Base-by-base conservation (phyloP, 2,113 vertebrate species). In the Pseudorectes ferrugineus region DNA sequence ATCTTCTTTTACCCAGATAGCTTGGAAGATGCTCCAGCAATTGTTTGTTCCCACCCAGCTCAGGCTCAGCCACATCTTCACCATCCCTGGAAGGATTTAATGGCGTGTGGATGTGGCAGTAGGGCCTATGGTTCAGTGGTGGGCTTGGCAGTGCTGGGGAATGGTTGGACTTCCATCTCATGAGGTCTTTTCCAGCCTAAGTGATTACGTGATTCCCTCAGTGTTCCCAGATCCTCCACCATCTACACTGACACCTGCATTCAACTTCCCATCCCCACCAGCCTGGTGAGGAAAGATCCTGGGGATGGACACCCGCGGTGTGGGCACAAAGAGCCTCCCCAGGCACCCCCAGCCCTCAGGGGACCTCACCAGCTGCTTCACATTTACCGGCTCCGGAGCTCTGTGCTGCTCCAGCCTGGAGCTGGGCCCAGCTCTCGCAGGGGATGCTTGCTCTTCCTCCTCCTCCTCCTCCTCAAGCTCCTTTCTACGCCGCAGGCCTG, bases 401-500 rank as follows among this genome's bases (percentile, higher is more conserved):
- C 35, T 72, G 66, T 0, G 7, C 63, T 58, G 88, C 74, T 92
- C 51, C 0, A 0, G 43, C 17, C 19, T 35, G 35, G 75, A 89
- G 66, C 62, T 87, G 70, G 84, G 54, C 20, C 51, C 52, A 1
- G 84, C 26, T 38, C 84, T 83, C 0, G 0, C 12, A 14, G 74
- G 24, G 21, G 93, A 5, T n/a, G 62, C 66, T 63, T 43, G 62
- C 17, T 91, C 78, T 57, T 82, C 63, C 6, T 83, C 38, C 16
- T 51, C 42, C 28, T 52, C 21, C 3, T 74, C 19, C 11, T 85
- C 91, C 12, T 65, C 55, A 4, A 33, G 33, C 20, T 57, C 38
- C 66, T n/a, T 80, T 63, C 58, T 18, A 23, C 0, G 0, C 25
- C 0, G 23, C 61, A 70, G 76, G 7, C 7, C 18, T 0, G 0